Evolutionary conservation across 1,140 invertebrate genomes (phyloP).

Genomic region (Diorhabda sublineata): DNA sequence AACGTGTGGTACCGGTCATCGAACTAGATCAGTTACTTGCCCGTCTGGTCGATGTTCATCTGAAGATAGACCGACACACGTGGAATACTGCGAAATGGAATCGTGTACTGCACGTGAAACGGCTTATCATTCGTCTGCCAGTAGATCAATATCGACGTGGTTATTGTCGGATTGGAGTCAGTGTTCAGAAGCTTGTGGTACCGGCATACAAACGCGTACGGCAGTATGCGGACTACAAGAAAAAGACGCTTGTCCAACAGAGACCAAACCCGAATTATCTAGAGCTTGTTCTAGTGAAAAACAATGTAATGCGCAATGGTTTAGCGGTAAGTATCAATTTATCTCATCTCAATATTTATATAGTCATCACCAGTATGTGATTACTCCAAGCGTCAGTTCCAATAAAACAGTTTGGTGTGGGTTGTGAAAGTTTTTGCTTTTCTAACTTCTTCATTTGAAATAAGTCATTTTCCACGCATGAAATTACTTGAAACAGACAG

Average conservation of each 20-base stretch:
- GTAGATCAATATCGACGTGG: constrained; percentile 40
- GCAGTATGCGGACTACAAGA: constrained; percentile 48
- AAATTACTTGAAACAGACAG: no score
- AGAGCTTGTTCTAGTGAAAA: constrained; percentile 59
- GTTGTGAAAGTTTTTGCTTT: no score
- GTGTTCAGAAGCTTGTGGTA: constrained; percentile 52
- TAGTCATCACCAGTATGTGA: no score
- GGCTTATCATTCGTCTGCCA: not conserved
- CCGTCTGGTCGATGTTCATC: constrained; percentile 38
- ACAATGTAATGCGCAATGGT: constrained; percentile 66
- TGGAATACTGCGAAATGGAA: constrained; percentile 55
- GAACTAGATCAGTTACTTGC: constrained; percentile 48
- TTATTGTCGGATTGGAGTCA: constrained; percentile 50
- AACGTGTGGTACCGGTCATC: constrained; percentile 64
- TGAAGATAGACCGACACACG: constrained; percentile 45
- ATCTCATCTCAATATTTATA: no score
- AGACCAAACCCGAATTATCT: constrained; percentile 54
- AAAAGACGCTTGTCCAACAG: constrained; percentile 49
- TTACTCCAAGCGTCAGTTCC: no score
- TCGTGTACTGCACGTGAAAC: constrained; percentile 30
- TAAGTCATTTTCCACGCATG: no score
- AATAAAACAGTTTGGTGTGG: no score
- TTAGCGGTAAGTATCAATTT: constrained; percentile 44
- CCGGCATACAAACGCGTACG: constrained; percentile 54
- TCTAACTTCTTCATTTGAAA: no score